Base-by-base conservation (phyloP, 2,888 invertebrate genomes). In the Gandaritis pyraliata region DNA sequence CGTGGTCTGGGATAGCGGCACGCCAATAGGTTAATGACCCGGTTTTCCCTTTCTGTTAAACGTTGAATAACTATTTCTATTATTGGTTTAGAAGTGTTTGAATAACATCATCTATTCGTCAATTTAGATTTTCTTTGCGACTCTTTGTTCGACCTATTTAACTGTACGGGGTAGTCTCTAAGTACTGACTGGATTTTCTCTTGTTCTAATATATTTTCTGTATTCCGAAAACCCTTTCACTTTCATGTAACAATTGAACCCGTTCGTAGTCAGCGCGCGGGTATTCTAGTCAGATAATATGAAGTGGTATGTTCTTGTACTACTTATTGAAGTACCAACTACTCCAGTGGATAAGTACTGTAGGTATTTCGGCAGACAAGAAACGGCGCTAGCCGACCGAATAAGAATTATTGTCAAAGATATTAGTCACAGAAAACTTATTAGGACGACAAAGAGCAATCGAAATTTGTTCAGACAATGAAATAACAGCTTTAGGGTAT, bases 391-490 rank as follows among this genome's bases (percentile, higher is more conserved):
- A 46, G 36, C 16, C 8, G 36, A 18, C 38, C 23, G 39, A 18
- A 50, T 39, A 46, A 46, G 16, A 16, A 33, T 1, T 16, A 13
- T 36, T 15, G 30, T 30, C 18, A 54, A 36, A 46, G n/a, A 33
- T 45, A 41, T 54, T 54, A 46, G 54, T 54, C 54, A 54, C 33
- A 15, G 45, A 54, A 29, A 38, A 53, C 45, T 30, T 13, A 48
- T 12, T 33, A 30, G 12, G 46, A 46, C 29, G 13, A 54, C 54
- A 46, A 46, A 38, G 46, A 54, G 36, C 33, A 36, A 33, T 43
- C 15, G 11, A 30, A 39, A 13, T 51, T 23, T 38, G 18, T 30
- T n/a, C 23, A 47, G 29, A 52, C 43, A 12, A 49, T 49, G 10
- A 43, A 43, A 54, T 45, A 10, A 23, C 38, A 43, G 39, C 29